A percentile compares a stretch with the other conserved stretches of the same genome.
Conservation (phyloP, 1,140 invertebrate species). For the Elymnias hypermnestra region DNA sequence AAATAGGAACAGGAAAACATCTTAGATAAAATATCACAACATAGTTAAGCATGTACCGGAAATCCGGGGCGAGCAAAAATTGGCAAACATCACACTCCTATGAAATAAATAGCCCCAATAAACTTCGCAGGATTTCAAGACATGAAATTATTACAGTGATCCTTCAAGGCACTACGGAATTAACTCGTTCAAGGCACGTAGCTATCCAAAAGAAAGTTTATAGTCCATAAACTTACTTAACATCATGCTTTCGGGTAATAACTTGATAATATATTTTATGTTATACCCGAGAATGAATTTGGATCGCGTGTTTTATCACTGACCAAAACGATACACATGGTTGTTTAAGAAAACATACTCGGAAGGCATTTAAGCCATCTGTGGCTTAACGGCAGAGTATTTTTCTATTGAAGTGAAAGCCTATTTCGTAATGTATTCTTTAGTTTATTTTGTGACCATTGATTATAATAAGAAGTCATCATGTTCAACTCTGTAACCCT, state of each 20-base stretch:
- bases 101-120: neutral
- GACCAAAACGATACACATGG: conserved; percentile 21
- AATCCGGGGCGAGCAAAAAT: too few relatives aligned
- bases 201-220: conserved; percentile 36
- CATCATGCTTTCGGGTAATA: conserved; percentile 31
- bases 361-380: too few relatives aligned
- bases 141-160: conserved; percentile 12
- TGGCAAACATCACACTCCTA: too few relatives aligned
- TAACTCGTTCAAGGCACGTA: conserved; percentile 15
- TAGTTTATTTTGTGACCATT: too few relatives aligned
- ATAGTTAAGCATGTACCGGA: too few relatives aligned
- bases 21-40: too few relatives aligned
- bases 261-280: conserved; percentile 50
- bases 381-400: too few relatives aligned
- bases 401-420: too few relatives aligned
- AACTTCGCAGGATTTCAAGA: neutral
- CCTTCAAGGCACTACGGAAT: conserved; percentile 9
- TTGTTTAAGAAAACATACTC: neutral
- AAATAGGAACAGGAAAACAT: too few relatives aligned
- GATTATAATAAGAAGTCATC: too few relatives aligned
- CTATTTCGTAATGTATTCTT: too few relatives aligned
- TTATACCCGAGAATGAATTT: conserved; percentile 37
- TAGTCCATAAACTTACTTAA: conserved; percentile 42
- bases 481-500: too few relatives aligned
- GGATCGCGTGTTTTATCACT: conserved; percentile 30